Conservation (phyloP, 2,888 invertebrate species). For the Alentia gelatinosa region DNA sequence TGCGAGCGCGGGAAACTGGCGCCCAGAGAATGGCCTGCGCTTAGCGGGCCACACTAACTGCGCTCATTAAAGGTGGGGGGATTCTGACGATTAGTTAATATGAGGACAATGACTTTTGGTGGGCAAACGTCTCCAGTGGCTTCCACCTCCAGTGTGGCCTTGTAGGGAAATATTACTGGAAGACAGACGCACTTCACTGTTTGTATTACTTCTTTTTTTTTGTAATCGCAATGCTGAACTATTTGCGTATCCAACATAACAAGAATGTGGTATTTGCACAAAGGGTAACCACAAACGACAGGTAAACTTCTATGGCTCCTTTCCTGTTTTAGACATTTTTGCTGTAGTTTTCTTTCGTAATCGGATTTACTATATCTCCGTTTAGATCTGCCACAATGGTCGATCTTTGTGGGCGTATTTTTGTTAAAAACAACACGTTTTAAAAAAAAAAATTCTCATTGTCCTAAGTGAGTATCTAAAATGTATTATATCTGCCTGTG, state of each 20-base stretch:
- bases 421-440: no score
- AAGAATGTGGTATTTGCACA: slow-evolving; percentile 6
- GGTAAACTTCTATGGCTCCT: not conserved
- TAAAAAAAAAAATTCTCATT: no score
- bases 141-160: not conserved
- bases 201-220: no score
- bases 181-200: not conserved
- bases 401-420: no score
- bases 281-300: not conserved
- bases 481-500: no score
- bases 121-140: not conserved
- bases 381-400: no score
- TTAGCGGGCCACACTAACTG: not conserved
- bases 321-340: no score
- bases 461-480: no score
- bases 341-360: no score
- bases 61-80: slow-evolving; percentile 1
- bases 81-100: not conserved
- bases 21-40: not conserved
- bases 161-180: not conserved
- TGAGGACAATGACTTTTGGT: not conserved
- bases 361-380: no score
- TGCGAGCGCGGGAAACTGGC: not conserved
- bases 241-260: not conserved
- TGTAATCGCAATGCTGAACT: not conserved